Evolutionary conservation across 2,797 vertebrate genomes (phyloP).

Genomic region (Rhincodon typus): DNA sequence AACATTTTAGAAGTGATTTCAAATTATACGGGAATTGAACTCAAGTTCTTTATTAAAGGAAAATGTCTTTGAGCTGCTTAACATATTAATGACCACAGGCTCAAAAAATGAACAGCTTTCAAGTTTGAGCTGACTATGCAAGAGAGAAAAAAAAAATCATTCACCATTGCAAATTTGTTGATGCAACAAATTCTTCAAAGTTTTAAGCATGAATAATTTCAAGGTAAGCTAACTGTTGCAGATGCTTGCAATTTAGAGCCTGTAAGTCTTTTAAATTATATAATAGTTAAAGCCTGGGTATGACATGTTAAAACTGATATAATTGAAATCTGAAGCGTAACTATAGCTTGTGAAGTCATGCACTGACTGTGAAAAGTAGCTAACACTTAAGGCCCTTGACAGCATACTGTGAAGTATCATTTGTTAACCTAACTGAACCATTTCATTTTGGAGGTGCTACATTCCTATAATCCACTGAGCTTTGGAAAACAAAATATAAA

Average conservation of each 20-base stretch:
- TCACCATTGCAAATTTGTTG: neutral
- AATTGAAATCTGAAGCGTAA: slow-evolving; percentile 1
- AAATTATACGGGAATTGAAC: neutral
- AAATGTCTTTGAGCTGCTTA: neutral
- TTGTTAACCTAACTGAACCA: neutral
- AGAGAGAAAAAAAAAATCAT: neutral
- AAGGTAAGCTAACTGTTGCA: neutral
- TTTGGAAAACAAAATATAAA: neutral
- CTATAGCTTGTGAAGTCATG: neutral
- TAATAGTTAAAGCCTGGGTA: neutral
- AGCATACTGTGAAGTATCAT: neutral
- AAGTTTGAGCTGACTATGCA: neutral
- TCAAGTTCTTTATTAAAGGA: neutral
- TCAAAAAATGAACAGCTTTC: neutral
- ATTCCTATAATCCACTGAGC: neutral
- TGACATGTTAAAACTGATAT: neutral
- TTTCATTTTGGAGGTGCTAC: neutral
- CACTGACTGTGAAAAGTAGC: neutral
- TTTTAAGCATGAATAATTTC: neutral
- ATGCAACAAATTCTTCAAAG: slow-evolving; percentile 4
- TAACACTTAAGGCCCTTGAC: neutral
- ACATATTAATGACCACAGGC: neutral
- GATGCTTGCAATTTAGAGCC: neutral
- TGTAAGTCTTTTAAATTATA: neutral
- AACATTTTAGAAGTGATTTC: neutral